phyloP scores from a whole-genome alignment of 2,113 vertebrate species.

The Hyperoodon ampullatus region DNA sequence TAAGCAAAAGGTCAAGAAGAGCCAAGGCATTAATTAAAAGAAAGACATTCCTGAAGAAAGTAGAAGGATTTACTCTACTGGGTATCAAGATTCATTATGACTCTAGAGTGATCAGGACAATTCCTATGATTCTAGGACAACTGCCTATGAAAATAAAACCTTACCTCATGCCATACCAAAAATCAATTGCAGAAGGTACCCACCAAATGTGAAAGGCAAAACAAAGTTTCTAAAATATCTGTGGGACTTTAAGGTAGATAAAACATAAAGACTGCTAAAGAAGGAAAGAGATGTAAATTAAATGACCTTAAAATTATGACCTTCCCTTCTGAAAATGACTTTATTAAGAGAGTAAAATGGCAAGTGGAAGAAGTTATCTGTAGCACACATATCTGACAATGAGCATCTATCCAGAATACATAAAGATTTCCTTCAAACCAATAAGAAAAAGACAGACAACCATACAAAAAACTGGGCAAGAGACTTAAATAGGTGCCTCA shows the following conservation, averaged over 20 bases:
- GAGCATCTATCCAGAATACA: not conserved
- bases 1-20: not conserved
- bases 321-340: not conserved
- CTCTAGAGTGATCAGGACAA: not conserved
- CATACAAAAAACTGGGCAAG: not conserved
- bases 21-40: not conserved
- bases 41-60: not conserved
- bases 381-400: not conserved
- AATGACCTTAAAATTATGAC: not conserved
- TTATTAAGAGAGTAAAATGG: not conserved
- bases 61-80: not conserved
- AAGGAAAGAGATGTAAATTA: not conserved
- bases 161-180: not conserved
- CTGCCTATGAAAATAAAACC: not conserved
- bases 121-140: not conserved
- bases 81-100: not conserved
- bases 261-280: not conserved
- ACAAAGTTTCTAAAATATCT: not conserved
- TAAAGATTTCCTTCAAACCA: not conserved
- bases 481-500: not conserved
- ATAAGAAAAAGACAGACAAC: not conserved
- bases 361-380: not conserved
- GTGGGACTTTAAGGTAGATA: not conserved
- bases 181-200: not conserved
- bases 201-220: not conserved